Conservation (phyloP, 2,113 vertebrate genomes). For the Ammodytes dubius region DNA sequence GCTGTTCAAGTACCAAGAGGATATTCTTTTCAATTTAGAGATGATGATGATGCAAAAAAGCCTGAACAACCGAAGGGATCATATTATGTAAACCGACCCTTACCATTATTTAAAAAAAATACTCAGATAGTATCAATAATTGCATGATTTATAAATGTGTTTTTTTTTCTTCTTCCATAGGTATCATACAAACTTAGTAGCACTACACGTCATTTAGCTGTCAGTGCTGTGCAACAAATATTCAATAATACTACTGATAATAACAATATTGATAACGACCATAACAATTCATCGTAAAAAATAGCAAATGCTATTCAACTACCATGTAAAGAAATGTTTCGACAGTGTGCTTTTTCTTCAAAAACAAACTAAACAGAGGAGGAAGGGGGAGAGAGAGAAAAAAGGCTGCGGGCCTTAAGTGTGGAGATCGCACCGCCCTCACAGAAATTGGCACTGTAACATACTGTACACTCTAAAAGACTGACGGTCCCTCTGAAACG, state of each 20-base stretch:
- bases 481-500: slow-evolving; percentile 67
- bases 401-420: slow-evolving; percentile 64
- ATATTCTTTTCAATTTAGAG: slow-evolving; percentile 54
- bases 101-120: slow-evolving; percentile 73
- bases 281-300: slow-evolving; percentile 83
- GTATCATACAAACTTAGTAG: slow-evolving; percentile 80
- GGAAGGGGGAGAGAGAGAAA: slow-evolving; percentile 22
- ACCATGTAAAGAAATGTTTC: slow-evolving; percentile 78
- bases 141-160: slow-evolving; percentile 81
- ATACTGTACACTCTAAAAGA: slow-evolving; percentile 78
- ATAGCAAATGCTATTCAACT: slow-evolving; percentile 81
- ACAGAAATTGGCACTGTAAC: slow-evolving; percentile 83
- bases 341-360: slow-evolving; percentile 83
- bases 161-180: slow-evolving; percentile 49
- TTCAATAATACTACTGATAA: slow-evolving; percentile 80
- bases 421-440: slow-evolving; percentile 69
- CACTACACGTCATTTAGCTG: slow-evolving; percentile 78
- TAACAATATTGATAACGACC: slow-evolving; percentile 80
- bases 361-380: slow-evolving; percentile 34
- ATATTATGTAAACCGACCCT: slow-evolving; percentile 74
- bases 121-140: slow-evolving; percentile 76
- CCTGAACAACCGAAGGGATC: slow-evolving; percentile 73
- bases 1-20: slow-evolving; percentile 72
- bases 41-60: slow-evolving; percentile 66
- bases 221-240: slow-evolving; percentile 82